These are phyloP conservation scores for Spongilla lacustris DNA, from an alignment of 37 sponge, comb jelly and placozoan genomes.

Conservation along the genomic window DNA sequence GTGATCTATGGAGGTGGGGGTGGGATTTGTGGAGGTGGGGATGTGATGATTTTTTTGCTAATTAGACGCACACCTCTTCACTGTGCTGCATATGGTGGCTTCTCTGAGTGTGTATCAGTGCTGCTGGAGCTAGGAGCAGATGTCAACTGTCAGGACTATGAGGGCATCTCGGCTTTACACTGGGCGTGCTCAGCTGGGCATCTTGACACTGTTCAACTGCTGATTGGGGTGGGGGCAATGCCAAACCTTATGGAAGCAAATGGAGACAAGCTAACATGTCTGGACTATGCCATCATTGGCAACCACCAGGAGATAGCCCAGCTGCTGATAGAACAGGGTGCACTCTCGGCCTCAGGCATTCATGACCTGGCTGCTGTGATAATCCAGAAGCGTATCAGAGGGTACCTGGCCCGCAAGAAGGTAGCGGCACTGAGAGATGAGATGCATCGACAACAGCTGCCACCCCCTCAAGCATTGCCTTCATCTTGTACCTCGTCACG, in stretches of 20 bases:
- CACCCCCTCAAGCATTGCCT: neutral
- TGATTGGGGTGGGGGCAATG: constrained; percentile 69
- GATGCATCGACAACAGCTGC: neutral
- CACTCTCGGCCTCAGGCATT: constrained; percentile 84
- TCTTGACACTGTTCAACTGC: constrained; percentile 52
- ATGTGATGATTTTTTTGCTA: neutral
- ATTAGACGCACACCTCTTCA: constrained; percentile 80
- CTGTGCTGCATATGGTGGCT: constrained; percentile 86
- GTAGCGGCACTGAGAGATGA: neutral
- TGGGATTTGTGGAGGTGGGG: too few relatives aligned
- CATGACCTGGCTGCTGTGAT: constrained; percentile 81
- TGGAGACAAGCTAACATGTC: constrained; percentile 79
- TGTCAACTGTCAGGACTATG: constrained; percentile 63
- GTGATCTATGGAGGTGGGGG: too few relatives aligned
- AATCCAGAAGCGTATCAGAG: constrained; percentile 61
- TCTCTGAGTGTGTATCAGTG: constrained; percentile 54
- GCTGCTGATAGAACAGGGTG: constrained; percentile 80
- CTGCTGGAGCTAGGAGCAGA: constrained; percentile 67
- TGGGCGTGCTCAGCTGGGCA: constrained; percentile 86
- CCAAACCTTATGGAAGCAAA: constrained; percentile 76
- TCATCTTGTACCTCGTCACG: neutral
- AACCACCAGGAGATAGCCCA: constrained; percentile 83
- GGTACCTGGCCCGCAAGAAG: constrained; percentile 35
- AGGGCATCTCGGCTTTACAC: constrained; percentile 88
- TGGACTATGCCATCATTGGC: constrained; percentile 92